Conservation (phyloP, 1,140 invertebrate genomes). For the Scylla paramamosain region DNA sequence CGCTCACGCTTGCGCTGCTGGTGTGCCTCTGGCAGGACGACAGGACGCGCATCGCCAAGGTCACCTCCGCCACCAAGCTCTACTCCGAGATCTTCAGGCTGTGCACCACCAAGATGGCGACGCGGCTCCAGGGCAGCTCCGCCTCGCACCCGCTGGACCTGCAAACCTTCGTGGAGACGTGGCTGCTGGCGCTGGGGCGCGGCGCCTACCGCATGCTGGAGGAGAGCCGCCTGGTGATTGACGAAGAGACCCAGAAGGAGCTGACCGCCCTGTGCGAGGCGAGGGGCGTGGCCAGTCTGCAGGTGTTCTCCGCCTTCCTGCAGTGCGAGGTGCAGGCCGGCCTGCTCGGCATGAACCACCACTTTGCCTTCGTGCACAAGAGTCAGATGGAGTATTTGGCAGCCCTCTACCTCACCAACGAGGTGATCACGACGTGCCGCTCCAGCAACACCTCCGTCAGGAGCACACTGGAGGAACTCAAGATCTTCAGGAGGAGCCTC, state of each 20-base stretch:
- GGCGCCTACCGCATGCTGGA: slow-evolving; percentile 59
- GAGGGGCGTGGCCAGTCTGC: slow-evolving; percentile 38
- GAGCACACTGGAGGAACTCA: not conserved
- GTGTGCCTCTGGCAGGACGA: slow-evolving; percentile 59
- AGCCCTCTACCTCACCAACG: not conserved
- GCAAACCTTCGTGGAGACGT: slow-evolving; percentile 43
- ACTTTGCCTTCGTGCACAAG: slow-evolving; percentile 63
- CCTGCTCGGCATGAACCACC: slow-evolving; percentile 21
- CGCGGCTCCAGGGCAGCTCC: not conserved
- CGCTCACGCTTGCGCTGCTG: slow-evolving; percentile 57
- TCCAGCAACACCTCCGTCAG: not conserved
- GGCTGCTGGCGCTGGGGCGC: slow-evolving; percentile 41
- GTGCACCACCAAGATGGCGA: slow-evolving; percentile 56
- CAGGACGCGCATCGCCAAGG: slow-evolving; percentile 17
- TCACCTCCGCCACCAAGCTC: slow-evolving; percentile 57
- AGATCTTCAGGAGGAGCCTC: not conserved
- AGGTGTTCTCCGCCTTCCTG: slow-evolving; percentile 61
- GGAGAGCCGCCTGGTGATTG: slow-evolving; percentile 23
- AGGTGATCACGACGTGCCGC: not conserved
- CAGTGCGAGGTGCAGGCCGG: slow-evolving; percentile 56
- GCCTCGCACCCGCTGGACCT: slow-evolving; percentile 13
- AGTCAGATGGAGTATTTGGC: slow-evolving; percentile 72
- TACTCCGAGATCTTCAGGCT: slow-evolving; percentile 58
- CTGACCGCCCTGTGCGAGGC: slow-evolving; percentile 16
- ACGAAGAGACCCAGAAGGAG: not conserved